Evolutionary conservation across 1,140 invertebrate genomes (phyloP), one percentile per base, ranked within the genome.

Genomic region (Halyomorpha halys): DNA sequence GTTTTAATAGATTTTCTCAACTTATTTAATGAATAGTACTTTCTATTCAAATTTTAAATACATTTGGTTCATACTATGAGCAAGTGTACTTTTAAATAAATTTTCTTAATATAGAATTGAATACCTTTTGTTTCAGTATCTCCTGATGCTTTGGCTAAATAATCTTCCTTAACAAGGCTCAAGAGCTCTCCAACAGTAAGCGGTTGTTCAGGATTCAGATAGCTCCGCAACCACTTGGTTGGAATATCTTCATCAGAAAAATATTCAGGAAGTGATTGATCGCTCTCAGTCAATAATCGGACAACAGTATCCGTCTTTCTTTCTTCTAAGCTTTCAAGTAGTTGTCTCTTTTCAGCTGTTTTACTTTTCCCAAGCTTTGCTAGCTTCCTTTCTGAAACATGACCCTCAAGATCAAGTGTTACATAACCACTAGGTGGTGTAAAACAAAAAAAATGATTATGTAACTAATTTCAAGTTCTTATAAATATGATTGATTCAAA

Each of bases 111-210:
- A 4, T 47, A 19, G 18, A 53, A 3, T n/a, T n/a, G n/a, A 25
- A 5, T 56, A 45, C 44, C 39, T 62, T n/a, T 18, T 2, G n/a
- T 13, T 54, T 59, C 44, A 23, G 16, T 54, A 2, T 67, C 68
- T 64, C 68, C 65, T 64, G 67, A 68, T 64, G 65, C 49, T 61
- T 68, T 65, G 2, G 70, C 70, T n/a, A 76, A 66, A 66, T 74
- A 71, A 69, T 82, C 80, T 23, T 78, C 78, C 72, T 81, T 79
- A 3, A 81, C 66, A 2, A 81, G 71, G 65, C 81, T 76, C 34
- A 80, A 71, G 13, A 80, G 70, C 72, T 82, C 80, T 51, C 74
- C 77, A 21, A 77, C 70, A 54, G 76, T 70, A 1, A 72, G 59
- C 5, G 70, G 67, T 65, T 70, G 70, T 56, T 72, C 67, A 14